Percentiles rank a stretch among this genome's conserved stretches.
Conservation (phyloP, 2,888 invertebrate genomes). For the Vesta saturnalis region DNA sequence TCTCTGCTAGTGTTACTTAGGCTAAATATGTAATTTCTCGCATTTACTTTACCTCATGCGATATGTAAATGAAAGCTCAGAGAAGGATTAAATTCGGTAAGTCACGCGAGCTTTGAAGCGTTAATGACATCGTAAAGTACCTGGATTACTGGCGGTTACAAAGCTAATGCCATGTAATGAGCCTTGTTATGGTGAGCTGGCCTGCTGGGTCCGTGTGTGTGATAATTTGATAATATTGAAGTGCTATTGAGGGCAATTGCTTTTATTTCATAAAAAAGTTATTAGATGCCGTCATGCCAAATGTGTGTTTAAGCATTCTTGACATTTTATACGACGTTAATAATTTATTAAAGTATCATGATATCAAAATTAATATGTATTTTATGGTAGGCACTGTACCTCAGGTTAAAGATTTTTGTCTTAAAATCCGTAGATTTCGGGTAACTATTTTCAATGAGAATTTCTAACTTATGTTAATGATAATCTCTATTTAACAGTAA, state of each 20-base stretch:
- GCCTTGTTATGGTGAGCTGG: constrained; percentile 56
- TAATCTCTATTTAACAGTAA: no score
- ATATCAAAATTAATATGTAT: constrained; percentile 5
- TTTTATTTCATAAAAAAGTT: constrained; percentile 50
- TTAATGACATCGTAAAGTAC: constrained; percentile 59
- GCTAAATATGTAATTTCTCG: constrained; percentile 49
- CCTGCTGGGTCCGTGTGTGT: constrained; percentile 51
- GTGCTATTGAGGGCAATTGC: constrained; percentile 53
- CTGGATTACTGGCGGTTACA: constrained; percentile 58
- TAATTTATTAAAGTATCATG: not conserved
- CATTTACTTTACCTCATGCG: constrained; percentile 55
- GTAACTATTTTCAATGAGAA: no score
- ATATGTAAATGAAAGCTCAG: constrained; percentile 57
- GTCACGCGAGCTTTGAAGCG: constrained; percentile 58
- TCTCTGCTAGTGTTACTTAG: constrained; percentile 22
- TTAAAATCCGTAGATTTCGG: no score
- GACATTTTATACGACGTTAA: constrained; percentile 30
- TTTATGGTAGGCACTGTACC: not conserved
- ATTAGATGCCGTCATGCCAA: constrained; percentile 44
- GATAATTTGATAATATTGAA: constrained; percentile 57
- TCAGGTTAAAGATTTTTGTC: not conserved
- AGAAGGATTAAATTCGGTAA: constrained; percentile 57
- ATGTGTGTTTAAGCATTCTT: constrained; percentile 37
- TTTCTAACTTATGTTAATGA: no score
- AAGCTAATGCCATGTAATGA: constrained; percentile 59